Evolutionary conservation across 2,113 vertebrate species (phyloP).

Genomic region (Vanacampus margaritifer): DNA sequence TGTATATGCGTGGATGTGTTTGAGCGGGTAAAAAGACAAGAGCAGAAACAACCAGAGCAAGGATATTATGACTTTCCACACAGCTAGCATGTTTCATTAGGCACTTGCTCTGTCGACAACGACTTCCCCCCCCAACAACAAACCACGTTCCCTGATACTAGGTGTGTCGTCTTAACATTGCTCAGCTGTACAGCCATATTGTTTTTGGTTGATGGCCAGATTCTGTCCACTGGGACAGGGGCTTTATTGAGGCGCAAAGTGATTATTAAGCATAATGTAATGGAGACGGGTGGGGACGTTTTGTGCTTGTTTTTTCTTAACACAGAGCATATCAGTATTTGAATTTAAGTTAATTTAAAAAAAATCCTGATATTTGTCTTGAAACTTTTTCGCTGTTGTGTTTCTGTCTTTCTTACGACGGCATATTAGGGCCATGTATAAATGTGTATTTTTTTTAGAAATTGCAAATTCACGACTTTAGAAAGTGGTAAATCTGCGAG

Average conservation of each 20-base stretch:
- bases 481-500: no score
- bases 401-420: no score
- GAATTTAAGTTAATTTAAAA: background rate
- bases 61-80: background rate
- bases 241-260: constrained; percentile 1
- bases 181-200: background rate
- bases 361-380: no score
- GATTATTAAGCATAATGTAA: constrained; percentile 1
- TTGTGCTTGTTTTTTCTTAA: background rate
- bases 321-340: background rate
- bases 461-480: no score
- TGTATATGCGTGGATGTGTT: background rate
- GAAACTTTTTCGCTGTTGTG: no score
- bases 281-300: constrained; percentile 23
- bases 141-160: background rate
- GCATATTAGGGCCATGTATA: no score
- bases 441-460: no score
- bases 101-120: no score
- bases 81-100: background rate
- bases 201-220: constrained; percentile 17
- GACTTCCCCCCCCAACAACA: no score
- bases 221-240: constrained; percentile 12
- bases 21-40: constrained; percentile 7
- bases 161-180: constrained; percentile 7
- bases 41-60: background rate